phyloP scores from a whole-genome alignment of 2,797 vertebrate species.

The Taenioides sp. region DNA sequence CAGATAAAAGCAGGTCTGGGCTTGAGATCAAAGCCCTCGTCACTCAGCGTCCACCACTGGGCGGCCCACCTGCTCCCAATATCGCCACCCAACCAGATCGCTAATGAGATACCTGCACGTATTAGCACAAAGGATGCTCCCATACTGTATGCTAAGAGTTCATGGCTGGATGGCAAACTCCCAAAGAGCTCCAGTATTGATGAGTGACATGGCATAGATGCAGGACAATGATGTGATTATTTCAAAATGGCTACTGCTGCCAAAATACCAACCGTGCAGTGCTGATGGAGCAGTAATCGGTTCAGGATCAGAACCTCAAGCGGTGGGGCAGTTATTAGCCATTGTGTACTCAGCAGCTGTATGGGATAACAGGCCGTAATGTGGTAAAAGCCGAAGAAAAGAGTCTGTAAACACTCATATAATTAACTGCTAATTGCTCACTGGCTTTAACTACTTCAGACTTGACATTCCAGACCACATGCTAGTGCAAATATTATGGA shows the following conservation, averaged over 20 bases:
- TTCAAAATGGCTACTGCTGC: conserved; percentile 49
- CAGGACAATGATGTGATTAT: conserved; percentile 71
- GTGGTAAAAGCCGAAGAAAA: not conserved
- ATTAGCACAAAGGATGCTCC: conserved; percentile 52
- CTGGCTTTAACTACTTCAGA: not conserved
- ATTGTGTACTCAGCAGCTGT: conserved; percentile 14
- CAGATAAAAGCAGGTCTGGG: conserved; percentile 49
- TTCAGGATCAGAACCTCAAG: conserved; percentile 42
- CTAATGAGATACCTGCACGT: conserved; percentile 64
- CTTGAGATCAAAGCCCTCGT: conserved; percentile 72
- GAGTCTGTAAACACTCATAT: conserved; percentile 8
- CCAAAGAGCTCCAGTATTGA: conserved; percentile 25
- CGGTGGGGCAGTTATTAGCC: conserved; percentile 7
- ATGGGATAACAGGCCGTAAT: not conserved
- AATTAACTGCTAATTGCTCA: not conserved
- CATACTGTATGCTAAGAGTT: conserved; percentile 57
- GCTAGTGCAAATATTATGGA: conserved; percentile 3
- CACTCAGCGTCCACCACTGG: conserved; percentile 60
- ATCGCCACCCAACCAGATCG: conserved; percentile 44
- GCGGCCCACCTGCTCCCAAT: conserved; percentile 70
- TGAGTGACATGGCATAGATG: conserved; percentile 34
- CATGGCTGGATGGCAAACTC: conserved; percentile 32
- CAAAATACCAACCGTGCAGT: conserved; percentile 56
- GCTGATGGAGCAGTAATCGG: conserved; percentile 64
- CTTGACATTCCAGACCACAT: conserved; percentile 7